phyloP scores from a whole-genome alignment of 1,140 invertebrate species.

The Harlomillsia oculata region DNA sequence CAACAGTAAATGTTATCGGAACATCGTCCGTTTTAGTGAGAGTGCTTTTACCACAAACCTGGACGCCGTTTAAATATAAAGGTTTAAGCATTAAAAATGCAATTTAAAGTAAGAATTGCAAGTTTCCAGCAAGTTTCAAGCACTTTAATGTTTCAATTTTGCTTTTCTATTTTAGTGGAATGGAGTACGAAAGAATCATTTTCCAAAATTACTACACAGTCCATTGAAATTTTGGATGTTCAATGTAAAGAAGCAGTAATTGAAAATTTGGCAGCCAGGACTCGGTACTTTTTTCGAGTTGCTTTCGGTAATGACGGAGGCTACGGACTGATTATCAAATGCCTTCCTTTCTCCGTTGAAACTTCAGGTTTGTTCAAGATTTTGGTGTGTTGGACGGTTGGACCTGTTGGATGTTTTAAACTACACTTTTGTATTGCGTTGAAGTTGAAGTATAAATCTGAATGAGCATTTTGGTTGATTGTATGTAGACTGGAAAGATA shows the following conservation, averaged over 20 bases:
- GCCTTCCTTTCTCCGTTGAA: constrained; percentile 67
- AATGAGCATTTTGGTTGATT: background rate
- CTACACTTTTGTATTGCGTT: background rate
- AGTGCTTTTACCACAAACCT: too few relatives aligned
- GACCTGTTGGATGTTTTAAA: constrained; percentile 3
- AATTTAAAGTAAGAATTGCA: too few relatives aligned
- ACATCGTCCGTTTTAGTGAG: too few relatives aligned
- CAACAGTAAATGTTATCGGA: too few relatives aligned
- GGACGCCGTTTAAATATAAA: too few relatives aligned
- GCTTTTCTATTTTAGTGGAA: constrained; percentile 42
- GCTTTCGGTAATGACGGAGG: constrained; percentile 82
- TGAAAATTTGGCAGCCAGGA: constrained; percentile 60
- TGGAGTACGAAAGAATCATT: constrained; percentile 74
- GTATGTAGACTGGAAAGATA: constrained; percentile 60
- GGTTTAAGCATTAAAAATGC: too few relatives aligned
- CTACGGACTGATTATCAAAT: constrained; percentile 63
- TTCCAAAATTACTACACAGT: constrained; percentile 50
- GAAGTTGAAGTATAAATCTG: background rate
- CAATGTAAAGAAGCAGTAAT: constrained; percentile 48
- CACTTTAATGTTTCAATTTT: background rate
- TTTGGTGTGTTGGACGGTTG: too few relatives aligned
- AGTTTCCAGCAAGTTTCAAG: too few relatives aligned
- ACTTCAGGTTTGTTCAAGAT: constrained; percentile 67
- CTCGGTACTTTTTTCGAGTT: constrained; percentile 76
- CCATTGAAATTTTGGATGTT: constrained; percentile 57